Evolutionary conservation across 2,797 vertebrate genomes (phyloP), one percentile per base, ranked within the genome.

Genomic region (Anolis apletophallus): DNA sequence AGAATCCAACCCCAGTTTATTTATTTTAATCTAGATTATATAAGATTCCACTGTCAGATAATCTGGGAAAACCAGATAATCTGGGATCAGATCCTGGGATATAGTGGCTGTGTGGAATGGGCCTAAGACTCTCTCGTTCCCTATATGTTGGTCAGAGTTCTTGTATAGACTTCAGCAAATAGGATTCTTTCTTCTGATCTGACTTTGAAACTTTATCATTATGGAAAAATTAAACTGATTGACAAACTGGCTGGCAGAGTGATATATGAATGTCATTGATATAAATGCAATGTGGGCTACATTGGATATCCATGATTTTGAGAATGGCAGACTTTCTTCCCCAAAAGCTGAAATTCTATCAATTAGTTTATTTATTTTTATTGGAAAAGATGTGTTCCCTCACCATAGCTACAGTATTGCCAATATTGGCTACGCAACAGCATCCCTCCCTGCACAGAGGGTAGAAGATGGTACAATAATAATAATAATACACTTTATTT

Each of bases 171-270:
- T 6, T 26, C 61, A 34, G 40, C 59, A 61, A 67, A 67, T 29
- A 26, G 16, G 32, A 50, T 29, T 77, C 13, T 61, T 10, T 11
- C 36, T 72, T 76, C 32, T 36, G 68, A 68, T 77, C 59, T 11
- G 9, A 67, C 50, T 12, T 77, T n/a, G 32, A 84, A 84, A n/a
- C 50, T 29, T 84, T 54, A 54, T 76, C 40, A 67, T 52, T 84
- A 40, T 14, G 46, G 59, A 46, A 23, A 80, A 80, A 64, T 40
- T 21, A 29, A 64, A 17, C 14, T n/a, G 17, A 34, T 6, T 76
- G 12, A 4, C 34, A 73, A 0, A 12, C 3, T 26, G 34, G 36
- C 16, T 36, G 2, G 3, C 21, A 57, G 57, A 2, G 13, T 64
- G 34, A 23, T 23, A 36, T 29, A 3, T 6, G 64, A 76, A 84